Evolutionary conservation across 2,888 invertebrate species (phyloP).

Genomic region (Acleris cristana): DNA sequence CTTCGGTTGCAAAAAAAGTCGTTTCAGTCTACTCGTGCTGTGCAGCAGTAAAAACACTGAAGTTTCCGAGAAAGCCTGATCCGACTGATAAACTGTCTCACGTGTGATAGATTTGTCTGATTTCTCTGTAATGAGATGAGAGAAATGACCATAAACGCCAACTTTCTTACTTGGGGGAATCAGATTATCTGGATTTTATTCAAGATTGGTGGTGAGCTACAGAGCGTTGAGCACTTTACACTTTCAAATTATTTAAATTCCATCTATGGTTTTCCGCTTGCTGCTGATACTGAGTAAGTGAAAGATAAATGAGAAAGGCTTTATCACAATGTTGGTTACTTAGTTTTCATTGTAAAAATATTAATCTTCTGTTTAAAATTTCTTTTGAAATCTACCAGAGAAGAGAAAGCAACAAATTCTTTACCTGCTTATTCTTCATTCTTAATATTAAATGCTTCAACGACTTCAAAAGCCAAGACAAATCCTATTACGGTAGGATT

Average conservation of each 20-base stretch:
- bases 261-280: neutral
- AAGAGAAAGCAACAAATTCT: conserved; percentile 30
- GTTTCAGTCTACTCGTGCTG: conserved; percentile 9
- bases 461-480: conserved; percentile 15
- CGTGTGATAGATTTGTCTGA: conserved; percentile 30
- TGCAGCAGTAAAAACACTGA: conserved; percentile 15
- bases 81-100: conserved; percentile 22
- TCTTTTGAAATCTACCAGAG: neutral
- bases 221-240: neutral
- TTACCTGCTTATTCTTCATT: conserved; percentile 18
- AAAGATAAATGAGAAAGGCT: too few relatives aligned
- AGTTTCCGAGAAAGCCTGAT: conserved; percentile 26
- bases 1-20: conserved; percentile 4
- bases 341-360: neutral
- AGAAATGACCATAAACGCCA: conserved; percentile 5
- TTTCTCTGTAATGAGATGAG: conserved; percentile 28
- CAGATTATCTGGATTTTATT: conserved; percentile 9
- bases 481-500: conserved; percentile 32
- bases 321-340: too few relatives aligned
- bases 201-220: conserved; percentile 3
- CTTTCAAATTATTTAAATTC: conserved; percentile 6
- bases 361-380: neutral
- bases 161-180: conserved; percentile 10
- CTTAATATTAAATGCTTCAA: conserved; percentile 11
- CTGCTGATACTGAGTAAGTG: too few relatives aligned